Evolutionary conservation across 2,113 vertebrate genomes (phyloP), one percentile per base, ranked within the genome.

Genomic region (Chunga burmeisteri): DNA sequence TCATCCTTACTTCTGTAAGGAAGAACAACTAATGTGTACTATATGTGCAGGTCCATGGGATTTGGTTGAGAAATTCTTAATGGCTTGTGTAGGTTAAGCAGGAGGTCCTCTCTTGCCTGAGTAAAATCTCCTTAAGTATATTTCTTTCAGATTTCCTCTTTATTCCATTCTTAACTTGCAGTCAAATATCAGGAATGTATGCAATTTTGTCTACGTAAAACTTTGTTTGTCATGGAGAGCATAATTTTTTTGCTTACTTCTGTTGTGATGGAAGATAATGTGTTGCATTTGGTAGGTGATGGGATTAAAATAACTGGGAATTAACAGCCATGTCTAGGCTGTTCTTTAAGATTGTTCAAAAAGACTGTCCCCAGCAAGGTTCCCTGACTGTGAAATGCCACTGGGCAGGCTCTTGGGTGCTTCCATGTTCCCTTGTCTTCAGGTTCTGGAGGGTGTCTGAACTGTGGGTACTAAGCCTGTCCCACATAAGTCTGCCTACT

Each of bases 61-160:
- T 90, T 93, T 86, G 65, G 61, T 66, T 73, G 73, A 81, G 42
- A 55, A 87, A 83, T 34, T 89, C 77, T 50, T 82, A 74, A 86
- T 74, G 70, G 40, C 16, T 74, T n/a, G 77, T 85, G 94, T 84
- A 46, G 88, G 81, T 86, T 84, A 85, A 91, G 63, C 46, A 71
- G 38, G 55, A 93, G 42, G 66, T 79, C 27, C 22, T 88, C 52
- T 53, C 66, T 78, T 73, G 40, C 70, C 55, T 36, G 44, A 84
- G 55, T 80, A 83, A 93, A 63, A 36, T 85, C 81, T 95, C 50
- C n/a, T 92, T 68, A 46, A 44, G 46, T 72, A 9, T 36, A 7
- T 83, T 94, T 66, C 65, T 66, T 83, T 94, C 73, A 32, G 42
- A 65, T 19, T 78, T 88, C 25, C n/a, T 53, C 66, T 68, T 38